Base-by-base conservation (phyloP, 1,140 invertebrate genomes). In the Brachionus rubens region DNA sequence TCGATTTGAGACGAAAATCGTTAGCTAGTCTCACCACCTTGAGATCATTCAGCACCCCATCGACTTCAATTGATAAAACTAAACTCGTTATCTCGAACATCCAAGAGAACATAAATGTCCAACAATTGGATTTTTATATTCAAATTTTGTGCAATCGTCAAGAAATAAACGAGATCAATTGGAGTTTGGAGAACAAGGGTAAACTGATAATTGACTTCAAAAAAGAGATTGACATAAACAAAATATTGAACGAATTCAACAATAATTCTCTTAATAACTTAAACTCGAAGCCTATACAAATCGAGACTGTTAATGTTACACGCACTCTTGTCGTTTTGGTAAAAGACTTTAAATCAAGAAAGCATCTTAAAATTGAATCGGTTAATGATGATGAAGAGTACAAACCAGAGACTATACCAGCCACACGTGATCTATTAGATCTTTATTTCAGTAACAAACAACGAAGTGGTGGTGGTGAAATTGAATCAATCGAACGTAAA, bases 181-280 rank as follows among this genome's bases (percentile, higher is more conserved):
- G 68, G 68, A 72, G 68, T 40, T 50, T 72, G 12, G 68, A 72
- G 21, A 50, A 50, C 24, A 72, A 72, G 36, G 43, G 68, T 24
- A 72, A 72, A 72, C 46, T 72, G 33, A 12, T 72, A 1, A 72
- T 72, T 9, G 68, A 72, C 33, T 72, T 72, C 28, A 72, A 72
- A 72, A 72, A 72, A 72, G 68, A 72, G 50, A 54, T 72, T 14
- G 68, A 72, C 19, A 72, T 72, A 26, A 54, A 72, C 28, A 50
- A 48, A 72, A 19, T 72, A 50, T n/a, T 72, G 14, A 50, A 5
- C 33, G 50, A 72, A 21, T 72, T 72, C 50, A 50, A 21, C 3
- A 16, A 26, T 1, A 47, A 46, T 41, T 30, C 19, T 28, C 36
- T 72, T 0, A 72, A 54, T 26, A 72, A 72, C 50, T 72, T 72